Base-by-base conservation (phyloP, 2,113 vertebrate genomes). In the Tragelaphus imberbis region DNA sequence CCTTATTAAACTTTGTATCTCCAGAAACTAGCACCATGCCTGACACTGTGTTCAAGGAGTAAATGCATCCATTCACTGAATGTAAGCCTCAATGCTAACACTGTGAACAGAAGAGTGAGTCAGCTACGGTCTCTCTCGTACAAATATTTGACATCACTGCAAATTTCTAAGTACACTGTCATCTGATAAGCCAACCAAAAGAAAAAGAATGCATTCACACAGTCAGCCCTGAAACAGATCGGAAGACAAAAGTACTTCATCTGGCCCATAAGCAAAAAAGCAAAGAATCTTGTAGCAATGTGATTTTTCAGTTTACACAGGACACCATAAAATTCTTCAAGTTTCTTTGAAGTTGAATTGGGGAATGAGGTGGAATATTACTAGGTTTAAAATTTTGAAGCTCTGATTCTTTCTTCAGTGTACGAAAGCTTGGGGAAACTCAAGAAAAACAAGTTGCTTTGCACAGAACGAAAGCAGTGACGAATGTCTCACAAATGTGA, bases 301-400 rank as follows among this genome's bases (percentile, higher is more conserved):
- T 96, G 68, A 96, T 98, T 98, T 71, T 98, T 96, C 98, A 97
- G 90, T 88, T 96, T 0, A 1, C 40, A 96, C 82, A 97, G 97
- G 98, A 96, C 77, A 96, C 87, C 55, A 93, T 95, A 94, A 94
- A 98, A 96, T 86, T 96, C 27, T n/a, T 85, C 33, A 91, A 1
- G 28, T 77, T 98, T 98, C 97, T 98, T 88, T 65, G 21, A 90
- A 68, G 94, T 85, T 93, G 97, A 97, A 40, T 14, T 16, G 3
- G 55, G 61, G 97, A 82, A 36, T 61, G 56, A 65, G 49, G 85
- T 7, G 30, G 77, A 27, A 88, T 49, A 13, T 36, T 33, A 61
- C 53, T 44, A 9, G 36, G 36, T 94, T 97, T 96, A 97, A 97
- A 98, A 95, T 95, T 86, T 81, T 84, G 95, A 98, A 94, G 96